Evolutionary conservation across 2,113 vertebrate species (phyloP).

Genomic region (Taurulus bubalis): DNA sequence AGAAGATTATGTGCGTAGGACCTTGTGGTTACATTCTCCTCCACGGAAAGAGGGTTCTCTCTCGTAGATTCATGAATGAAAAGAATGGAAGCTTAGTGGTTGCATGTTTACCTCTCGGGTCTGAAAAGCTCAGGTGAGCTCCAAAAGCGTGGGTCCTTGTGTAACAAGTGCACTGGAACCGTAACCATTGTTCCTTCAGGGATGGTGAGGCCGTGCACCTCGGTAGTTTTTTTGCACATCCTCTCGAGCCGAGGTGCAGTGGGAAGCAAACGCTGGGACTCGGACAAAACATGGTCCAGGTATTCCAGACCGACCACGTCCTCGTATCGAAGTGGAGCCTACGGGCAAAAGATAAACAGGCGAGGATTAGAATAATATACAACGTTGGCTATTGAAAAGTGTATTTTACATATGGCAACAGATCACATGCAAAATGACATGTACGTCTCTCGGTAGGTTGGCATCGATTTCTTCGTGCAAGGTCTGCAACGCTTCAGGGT

Average conservation of each 20-base stretch:
- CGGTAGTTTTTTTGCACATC: constrained; percentile 66
- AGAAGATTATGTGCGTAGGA: not conserved
- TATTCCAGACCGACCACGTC: constrained; percentile 58
- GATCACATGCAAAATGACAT: not conserved
- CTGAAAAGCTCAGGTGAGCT: constrained; percentile 63
- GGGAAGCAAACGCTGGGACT: constrained; percentile 65
- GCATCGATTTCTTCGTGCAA: constrained; percentile 70
- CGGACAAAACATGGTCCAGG: constrained; percentile 69
- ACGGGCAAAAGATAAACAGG: not conserved
- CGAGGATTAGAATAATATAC: not conserved
- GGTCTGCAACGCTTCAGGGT: constrained; percentile 62
- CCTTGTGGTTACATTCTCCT: not conserved
- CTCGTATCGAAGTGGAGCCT: constrained; percentile 62
- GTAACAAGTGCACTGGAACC: constrained; percentile 48
- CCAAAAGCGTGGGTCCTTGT: constrained; percentile 73
- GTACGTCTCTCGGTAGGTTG: constrained; percentile 60
- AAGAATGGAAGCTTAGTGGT: not conserved
- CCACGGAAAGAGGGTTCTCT: not conserved
- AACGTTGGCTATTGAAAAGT: not conserved
- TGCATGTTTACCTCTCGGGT: constrained; percentile 69
- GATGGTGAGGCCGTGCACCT: constrained; percentile 66
- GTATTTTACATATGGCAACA: not conserved
- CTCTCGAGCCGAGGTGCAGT: constrained; percentile 67
- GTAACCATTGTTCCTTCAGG: constrained; percentile 51
- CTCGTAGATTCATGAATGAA: not conserved